Percentiles rank a stretch among this genome's conserved stretches.
Evolutionary conservation across 1,140 invertebrate genomes (phyloP).

Genomic region (Drosophila paulistorum): DNA sequence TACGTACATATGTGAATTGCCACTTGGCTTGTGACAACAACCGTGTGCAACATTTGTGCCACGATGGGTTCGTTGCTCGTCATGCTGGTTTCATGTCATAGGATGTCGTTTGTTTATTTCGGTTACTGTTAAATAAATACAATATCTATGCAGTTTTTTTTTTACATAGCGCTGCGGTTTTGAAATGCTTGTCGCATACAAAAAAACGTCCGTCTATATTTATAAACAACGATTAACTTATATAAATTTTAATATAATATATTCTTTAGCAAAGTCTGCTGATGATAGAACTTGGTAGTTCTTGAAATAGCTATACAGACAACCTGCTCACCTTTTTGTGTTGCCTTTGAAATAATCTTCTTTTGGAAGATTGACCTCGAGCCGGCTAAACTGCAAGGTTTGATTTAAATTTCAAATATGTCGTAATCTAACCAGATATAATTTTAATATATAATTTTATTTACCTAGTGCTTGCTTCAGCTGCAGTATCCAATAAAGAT

Average conservation of each 20-base stretch:
- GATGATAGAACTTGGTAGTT: too few relatives aligned
- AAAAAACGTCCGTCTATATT: too few relatives aligned
- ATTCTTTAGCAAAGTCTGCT: too few relatives aligned
- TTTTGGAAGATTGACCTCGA: too few relatives aligned
- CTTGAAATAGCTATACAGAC: too few relatives aligned
- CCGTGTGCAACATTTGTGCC: slow-evolving; percentile 35
- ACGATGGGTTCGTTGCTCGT: slow-evolving; percentile 71
- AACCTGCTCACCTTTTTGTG: too few relatives aligned
- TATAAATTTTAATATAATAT: not conserved
- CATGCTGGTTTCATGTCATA: slow-evolving; percentile 75
- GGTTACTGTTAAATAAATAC: not conserved
- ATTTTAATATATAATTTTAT: not conserved
- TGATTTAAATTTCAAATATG: too few relatives aligned
- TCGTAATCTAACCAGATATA: too few relatives aligned
- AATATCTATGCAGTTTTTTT: too few relatives aligned
- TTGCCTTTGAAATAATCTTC: too few relatives aligned
- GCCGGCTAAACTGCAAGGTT: too few relatives aligned
- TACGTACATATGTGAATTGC: not conserved
- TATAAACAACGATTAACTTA: not conserved
- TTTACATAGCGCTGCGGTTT: not conserved
- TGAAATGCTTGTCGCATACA: not conserved
- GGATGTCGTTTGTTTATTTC: slow-evolving; percentile 32
- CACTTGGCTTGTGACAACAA: slow-evolving; percentile 60
- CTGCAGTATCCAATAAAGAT: slow-evolving; percentile 1
- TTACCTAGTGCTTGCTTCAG: not conserved